Percentiles rank a stretch among this genome's conserved stretches.
Evolutionary conservation across 2,113 vertebrate genomes (phyloP).

Genomic region (Lophotis ruficrista): DNA sequence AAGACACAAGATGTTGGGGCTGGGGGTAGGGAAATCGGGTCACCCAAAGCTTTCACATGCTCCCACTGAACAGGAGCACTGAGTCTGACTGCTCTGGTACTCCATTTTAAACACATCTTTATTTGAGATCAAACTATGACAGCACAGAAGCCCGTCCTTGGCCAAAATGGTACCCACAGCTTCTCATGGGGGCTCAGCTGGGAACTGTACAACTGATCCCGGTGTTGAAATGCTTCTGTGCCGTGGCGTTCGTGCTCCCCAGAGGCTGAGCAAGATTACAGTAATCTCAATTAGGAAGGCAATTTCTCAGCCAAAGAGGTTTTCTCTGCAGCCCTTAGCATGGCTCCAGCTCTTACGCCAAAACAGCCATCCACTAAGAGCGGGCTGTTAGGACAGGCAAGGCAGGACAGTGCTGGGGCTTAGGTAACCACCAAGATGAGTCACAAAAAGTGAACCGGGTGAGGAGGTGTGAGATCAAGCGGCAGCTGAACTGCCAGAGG

Average conservation of each 20-base stretch:
- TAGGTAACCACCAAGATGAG: not conserved
- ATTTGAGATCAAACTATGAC: not conserved
- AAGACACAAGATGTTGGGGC: not conserved
- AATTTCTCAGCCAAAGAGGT: not conserved
- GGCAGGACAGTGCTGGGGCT: not conserved
- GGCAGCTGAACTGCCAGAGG: accelerated
- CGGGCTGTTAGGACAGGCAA: not conserved
- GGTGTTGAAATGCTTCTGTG: not conserved
- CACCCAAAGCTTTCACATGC: not conserved
- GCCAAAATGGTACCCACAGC: not conserved
- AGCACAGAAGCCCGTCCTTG: not conserved
- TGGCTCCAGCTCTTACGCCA: not conserved
- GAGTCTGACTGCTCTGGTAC: not conserved
- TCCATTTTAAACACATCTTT: not conserved
- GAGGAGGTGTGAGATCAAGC: accelerated
- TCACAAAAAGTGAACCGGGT: not conserved
- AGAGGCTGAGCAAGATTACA: not conserved
- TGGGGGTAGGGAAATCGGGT: not conserved
- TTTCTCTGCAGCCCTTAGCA: not conserved
- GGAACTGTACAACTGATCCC: not conserved
- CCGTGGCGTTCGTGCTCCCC: not conserved
- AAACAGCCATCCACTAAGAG: not conserved
- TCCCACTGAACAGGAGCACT: not conserved
- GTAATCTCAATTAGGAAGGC: not conserved
- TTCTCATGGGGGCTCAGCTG: not conserved